Evolutionary conservation across 2,113 vertebrate species (phyloP), one percentile per base, ranked within the genome.

Genomic region (Mesitornis unicolor): DNA sequence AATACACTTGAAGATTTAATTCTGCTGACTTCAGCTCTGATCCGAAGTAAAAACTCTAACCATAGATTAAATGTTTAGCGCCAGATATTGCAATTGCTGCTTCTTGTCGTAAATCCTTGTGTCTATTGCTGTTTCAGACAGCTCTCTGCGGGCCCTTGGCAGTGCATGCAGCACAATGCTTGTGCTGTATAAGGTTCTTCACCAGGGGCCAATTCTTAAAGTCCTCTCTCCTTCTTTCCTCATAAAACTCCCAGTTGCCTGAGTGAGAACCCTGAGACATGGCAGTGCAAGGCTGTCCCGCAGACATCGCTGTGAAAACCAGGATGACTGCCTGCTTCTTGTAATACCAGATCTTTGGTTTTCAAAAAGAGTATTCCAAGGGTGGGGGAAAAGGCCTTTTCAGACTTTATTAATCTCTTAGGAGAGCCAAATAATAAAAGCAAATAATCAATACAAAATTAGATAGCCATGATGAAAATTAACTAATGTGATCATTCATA

Each of bases 41-140:
- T 98, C 97, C 1, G 36, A 97, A 98, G 98, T 97, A 97, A 97
- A 97, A 98, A 98, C 97, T 98, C 94, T 97, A 98, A 98, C 97
- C 97, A 88, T 98, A 98, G 98, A 98, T 98, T 98, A 98, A 98
- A 98, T 98, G 98, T 98, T 98, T 98, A 98, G 98, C 97, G 61
- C 98, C 94, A 97, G 97, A 98, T 98, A 98, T 98, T 98, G 98
- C 94, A 74, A 97, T 97, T 94, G 97, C 98, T 96, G 95, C 97
- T 98, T 90, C 97, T 94, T 97, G 96, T 92, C 93, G 75, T 98
- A 98, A 98, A 98, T 98, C 97, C 98, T 98, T 91, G 93, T 86
- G 97, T 98, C 98, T 98, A 97, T 97, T 98, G 97, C 97, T 95
- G 96, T 96, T 98, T 97, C 91, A 97, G 98, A 97, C 97, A 98